Evolutionary conservation across 1,140 invertebrate genomes (phyloP).

Genomic region (Eciton burchellii): DNA sequence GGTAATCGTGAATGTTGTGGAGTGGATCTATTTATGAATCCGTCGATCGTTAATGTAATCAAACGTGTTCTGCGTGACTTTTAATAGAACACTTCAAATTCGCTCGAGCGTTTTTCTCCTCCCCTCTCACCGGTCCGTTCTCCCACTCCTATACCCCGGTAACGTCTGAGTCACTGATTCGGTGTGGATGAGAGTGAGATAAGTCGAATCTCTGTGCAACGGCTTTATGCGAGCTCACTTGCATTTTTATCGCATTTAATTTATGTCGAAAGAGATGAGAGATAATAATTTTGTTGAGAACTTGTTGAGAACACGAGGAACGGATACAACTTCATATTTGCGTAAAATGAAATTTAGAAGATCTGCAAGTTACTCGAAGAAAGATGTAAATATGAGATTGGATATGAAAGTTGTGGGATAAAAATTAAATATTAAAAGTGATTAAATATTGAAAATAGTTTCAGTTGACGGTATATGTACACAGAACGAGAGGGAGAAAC

Average conservation of each 20-base stretch:
- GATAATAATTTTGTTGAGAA: background rate
- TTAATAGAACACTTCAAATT: constrained; percentile 84
- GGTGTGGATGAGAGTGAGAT: too few species aligned
- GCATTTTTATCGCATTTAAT: background rate
- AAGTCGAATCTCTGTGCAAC: background rate
- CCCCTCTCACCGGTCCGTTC: constrained; percentile 4
- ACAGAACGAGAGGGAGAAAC: background rate
- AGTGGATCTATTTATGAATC: constrained; percentile 83
- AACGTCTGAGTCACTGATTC: too few species aligned
- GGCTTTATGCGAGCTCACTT: background rate
- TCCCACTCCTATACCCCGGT: background rate
- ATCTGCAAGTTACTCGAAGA: background rate
- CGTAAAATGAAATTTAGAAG: background rate
- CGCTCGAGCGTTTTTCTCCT: constrained; percentile 50
- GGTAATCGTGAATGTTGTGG: constrained; percentile 82
- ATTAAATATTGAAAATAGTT: too few species aligned
- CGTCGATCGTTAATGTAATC: constrained; percentile 84
- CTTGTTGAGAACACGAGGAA: too few species aligned
- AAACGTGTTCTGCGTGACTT: constrained; percentile 84
- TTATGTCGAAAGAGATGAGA: too few species aligned
- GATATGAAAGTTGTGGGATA: too few species aligned
- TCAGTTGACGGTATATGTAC: background rate
- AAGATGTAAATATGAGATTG: background rate
- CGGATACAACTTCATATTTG: background rate
- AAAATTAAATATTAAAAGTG: too few species aligned